Evolutionary conservation across 1,140 invertebrate species (phyloP).

Genomic region (Anadara kagoshimensis): DNA sequence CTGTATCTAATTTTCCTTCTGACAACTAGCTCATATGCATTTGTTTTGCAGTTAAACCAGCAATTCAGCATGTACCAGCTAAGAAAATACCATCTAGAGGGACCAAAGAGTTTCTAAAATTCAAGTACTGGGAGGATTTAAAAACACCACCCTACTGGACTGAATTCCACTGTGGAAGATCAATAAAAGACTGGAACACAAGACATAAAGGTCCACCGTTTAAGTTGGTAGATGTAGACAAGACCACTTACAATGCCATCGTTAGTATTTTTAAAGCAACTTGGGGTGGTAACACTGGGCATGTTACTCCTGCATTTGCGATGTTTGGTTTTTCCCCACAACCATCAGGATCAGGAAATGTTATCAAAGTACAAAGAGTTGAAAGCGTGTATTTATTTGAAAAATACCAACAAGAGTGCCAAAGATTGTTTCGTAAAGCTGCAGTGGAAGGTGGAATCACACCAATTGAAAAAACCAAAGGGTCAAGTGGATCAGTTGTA

Average conservation of each 20-base stretch:
- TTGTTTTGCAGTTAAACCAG: no score
- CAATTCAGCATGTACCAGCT: not conserved
- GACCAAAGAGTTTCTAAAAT: constrained; percentile 15
- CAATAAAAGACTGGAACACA: constrained; percentile 28
- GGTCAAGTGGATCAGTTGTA: constrained; percentile 4
- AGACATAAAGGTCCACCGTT: not conserved
- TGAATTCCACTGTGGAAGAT: constrained; percentile 7
- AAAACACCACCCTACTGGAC: constrained; percentile 30
- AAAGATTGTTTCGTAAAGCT: constrained; percentile 42
- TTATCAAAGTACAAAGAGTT: constrained; percentile 44
- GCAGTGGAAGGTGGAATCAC: constrained; percentile 17
- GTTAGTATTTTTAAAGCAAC: not conserved
- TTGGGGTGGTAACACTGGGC: not conserved
- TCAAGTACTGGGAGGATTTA: constrained; percentile 17
- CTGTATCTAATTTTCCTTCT: no score
- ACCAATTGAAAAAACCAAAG: not conserved
- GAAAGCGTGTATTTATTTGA: constrained; percentile 43
- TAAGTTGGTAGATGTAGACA: constrained; percentile 5
- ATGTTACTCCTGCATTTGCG: not conserved
- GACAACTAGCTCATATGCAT: no score
- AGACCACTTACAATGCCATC: constrained; percentile 7
- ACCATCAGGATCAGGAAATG: not conserved
- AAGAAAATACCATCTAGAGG: constrained; percentile 12
- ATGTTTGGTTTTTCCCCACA: not conserved
- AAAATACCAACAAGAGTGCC: constrained; percentile 37